Conservation (phyloP, 2,888 invertebrate species). For the Tridacna crocea region DNA sequence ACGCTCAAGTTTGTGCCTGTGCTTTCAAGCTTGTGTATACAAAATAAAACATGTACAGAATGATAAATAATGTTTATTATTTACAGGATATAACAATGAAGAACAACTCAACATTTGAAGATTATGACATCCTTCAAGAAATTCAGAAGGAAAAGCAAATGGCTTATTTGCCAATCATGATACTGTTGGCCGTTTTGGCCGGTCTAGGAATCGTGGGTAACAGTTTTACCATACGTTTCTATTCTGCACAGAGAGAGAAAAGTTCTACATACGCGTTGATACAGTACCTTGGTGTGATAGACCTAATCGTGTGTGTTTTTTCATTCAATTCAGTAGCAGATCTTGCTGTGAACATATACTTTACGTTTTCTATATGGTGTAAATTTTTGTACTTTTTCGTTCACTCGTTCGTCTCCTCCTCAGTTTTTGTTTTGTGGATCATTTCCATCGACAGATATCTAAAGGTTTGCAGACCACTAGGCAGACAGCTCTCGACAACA, state of each 20-base stretch:
- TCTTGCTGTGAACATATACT: constrained; percentile 33
- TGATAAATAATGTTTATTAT: too few species aligned
- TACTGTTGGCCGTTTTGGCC: constrained; percentile 8
- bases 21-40: too few species aligned
- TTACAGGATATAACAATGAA: background rate
- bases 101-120: background rate
- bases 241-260: constrained; percentile 7
- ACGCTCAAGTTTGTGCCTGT: too few species aligned
- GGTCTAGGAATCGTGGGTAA: constrained; percentile 32
- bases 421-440: constrained; percentile 1
- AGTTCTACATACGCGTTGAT: constrained; percentile 32
- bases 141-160: background rate
- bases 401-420: constrained; percentile 37
- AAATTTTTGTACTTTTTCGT: constrained; percentile 45
- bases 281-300: constrained; percentile 20
- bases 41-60: too few species aligned
- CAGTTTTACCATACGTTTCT: constrained; percentile 36
- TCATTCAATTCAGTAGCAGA: constrained; percentile 25
- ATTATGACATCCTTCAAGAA: background rate
- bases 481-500: constrained; percentile 26
- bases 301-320: constrained; percentile 33
- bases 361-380: constrained; percentile 23
- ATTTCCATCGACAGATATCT: constrained; percentile 21
- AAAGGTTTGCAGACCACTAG: constrained; percentile 34
- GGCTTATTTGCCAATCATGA: background rate